Evolutionary conservation across 2,888 invertebrate genomes (phyloP).

Genomic region (Lasioglossum figueresi): DNA sequence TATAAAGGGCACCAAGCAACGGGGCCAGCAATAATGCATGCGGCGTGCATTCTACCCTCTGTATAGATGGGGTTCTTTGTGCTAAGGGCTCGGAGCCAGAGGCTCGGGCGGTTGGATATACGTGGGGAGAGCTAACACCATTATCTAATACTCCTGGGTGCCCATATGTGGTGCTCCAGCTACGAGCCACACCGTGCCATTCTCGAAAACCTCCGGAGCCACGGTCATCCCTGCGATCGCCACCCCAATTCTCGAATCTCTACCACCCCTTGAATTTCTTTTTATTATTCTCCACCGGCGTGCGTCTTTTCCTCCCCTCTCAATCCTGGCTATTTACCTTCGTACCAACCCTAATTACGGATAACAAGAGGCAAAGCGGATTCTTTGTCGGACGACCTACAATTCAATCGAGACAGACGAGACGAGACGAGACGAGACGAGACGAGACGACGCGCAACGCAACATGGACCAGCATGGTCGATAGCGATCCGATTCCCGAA

Average conservation of each 20-base stretch:
- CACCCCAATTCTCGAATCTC: slow-evolving; percentile 30
- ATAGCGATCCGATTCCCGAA: slow-evolving; percentile 1
- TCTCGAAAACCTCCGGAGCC: slow-evolving; percentile 67
- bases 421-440: not conserved
- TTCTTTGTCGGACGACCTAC: slow-evolving; percentile 22
- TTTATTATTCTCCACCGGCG: slow-evolving; percentile 63
- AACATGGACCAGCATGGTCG: not conserved
- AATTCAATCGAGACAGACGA: not conserved
- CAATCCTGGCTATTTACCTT: slow-evolving; percentile 74
- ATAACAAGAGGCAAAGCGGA: slow-evolving; percentile 53
- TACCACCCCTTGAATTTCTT: slow-evolving; percentile 45
- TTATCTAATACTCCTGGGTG: slow-evolving; percentile 82
- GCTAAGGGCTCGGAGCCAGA: slow-evolving; percentile 68
- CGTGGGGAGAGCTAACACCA: slow-evolving; percentile 79
- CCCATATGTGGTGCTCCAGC: slow-evolving; percentile 82
- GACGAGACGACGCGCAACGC: not conserved
- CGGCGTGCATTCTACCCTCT: slow-evolving; percentile 68
- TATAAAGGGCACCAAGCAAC: slow-evolving; percentile 62
- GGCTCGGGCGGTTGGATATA: slow-evolving; percentile 63
- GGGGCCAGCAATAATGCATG: slow-evolving; percentile 75
- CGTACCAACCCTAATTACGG: slow-evolving; percentile 70
- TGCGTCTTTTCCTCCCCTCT: slow-evolving; percentile 2
- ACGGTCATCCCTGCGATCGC: slow-evolving; percentile 70
- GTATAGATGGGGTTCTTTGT: slow-evolving; percentile 75
- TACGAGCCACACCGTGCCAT: slow-evolving; percentile 76